Percentiles rank a stretch among this genome's conserved stretches.
phyloP scores from a whole-genome alignment of 2,888 invertebrate species.

The Tenodera sinensis region DNA sequence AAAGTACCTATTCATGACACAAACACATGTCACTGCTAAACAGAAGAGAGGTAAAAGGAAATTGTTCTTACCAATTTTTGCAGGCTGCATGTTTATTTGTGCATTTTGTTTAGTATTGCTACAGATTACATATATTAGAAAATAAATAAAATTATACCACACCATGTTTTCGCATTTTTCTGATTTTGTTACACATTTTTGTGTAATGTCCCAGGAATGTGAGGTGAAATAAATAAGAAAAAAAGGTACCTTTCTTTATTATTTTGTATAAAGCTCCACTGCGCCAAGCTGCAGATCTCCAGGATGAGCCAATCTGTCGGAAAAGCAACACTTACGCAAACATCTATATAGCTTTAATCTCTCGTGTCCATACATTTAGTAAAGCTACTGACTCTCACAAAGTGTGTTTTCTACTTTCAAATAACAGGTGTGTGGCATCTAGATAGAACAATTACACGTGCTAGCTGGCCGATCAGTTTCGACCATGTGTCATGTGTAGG shows the following conservation, averaged over 20 bases:
- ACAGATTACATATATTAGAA: neutral
- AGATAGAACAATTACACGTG: slow-evolving; percentile 1
- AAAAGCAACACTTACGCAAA: slow-evolving; percentile 19
- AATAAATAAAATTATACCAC: slow-evolving; percentile 6
- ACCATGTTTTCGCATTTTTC: neutral
- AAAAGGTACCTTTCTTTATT: slow-evolving; percentile 4
- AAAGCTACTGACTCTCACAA: neutral
- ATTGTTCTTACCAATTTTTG: slow-evolving; percentile 8
- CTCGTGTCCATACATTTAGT: neutral
- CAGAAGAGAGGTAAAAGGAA: slow-evolving; percentile 8
- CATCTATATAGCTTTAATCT: slow-evolving; percentile 1
- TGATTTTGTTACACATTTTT: neutral
- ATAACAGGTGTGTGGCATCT: neutral
- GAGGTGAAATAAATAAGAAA: slow-evolving; percentile 10
- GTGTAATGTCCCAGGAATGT: neutral
- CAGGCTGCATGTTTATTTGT: slow-evolving; percentile 15
- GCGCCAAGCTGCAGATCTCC: neutral
- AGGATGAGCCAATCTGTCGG: neutral
- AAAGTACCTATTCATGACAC: neutral
- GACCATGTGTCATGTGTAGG: neutral
- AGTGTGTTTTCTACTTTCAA: neutral
- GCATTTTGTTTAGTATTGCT: neutral
- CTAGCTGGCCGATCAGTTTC: neutral
- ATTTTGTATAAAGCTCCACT: slow-evolving; percentile 6
- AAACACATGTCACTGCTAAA: slow-evolving; percentile 9